A percentile compares a stretch with the other conserved stretches of the same genome.
Evolutionary conservation across 2,888 invertebrate genomes (phyloP).

Genomic region (Tipula vernalis): DNA sequence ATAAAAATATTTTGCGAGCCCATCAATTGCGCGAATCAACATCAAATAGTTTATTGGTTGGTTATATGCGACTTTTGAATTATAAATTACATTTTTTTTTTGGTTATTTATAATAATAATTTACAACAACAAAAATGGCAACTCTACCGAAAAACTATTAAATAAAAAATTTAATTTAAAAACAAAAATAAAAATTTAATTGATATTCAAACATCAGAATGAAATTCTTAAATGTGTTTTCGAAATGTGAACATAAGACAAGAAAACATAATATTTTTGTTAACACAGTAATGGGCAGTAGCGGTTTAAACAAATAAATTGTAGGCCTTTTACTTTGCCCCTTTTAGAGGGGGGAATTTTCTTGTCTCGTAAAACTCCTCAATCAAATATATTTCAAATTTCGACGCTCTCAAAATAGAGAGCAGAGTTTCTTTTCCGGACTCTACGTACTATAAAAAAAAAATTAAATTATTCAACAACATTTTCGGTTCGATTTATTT

Average conservation of each 20-base stretch:
- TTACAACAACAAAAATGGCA: not conserved
- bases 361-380: too few species aligned
- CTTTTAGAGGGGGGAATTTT: too few species aligned
- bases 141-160: not conserved
- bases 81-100: not conserved
- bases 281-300: not conserved
- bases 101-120: not conserved
- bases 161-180: too few species aligned
- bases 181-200: not conserved
- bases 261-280: not conserved
- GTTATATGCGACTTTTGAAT: not conserved
- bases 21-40: not conserved
- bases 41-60: not conserved
- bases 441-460: too few species aligned
- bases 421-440: too few species aligned
- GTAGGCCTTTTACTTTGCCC: too few species aligned
- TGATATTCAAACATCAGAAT: not conserved
- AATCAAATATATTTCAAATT: too few species aligned
- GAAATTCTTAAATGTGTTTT: not conserved
- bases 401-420: too few species aligned
- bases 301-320: too few species aligned
- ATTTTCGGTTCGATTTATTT: too few species aligned
- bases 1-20: not conserved
- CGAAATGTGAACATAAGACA: not conserved
- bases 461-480: too few species aligned